Evolutionary conservation across 2,888 invertebrate genomes (phyloP).

Genomic region (Gortyna flavago): DNA sequence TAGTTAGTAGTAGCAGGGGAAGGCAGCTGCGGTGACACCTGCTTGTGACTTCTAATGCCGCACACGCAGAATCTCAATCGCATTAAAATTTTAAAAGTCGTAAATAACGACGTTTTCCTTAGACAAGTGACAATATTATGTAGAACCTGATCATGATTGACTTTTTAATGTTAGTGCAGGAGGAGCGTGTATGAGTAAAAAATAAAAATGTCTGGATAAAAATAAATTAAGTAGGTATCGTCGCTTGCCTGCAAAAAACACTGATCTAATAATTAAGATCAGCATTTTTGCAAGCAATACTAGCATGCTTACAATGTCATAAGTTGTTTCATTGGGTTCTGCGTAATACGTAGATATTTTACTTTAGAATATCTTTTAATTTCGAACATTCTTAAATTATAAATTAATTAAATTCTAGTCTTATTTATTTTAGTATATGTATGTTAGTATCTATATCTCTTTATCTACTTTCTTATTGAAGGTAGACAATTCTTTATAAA

Average conservation of each 20-base stretch:
- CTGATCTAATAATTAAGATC: slow-evolving; percentile 23
- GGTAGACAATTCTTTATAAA: not conserved
- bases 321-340: not conserved
- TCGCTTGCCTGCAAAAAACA: slow-evolving; percentile 22
- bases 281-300: slow-evolving; percentile 36
- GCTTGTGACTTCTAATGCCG: slow-evolving; percentile 76
- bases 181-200: not conserved
- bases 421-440: too few relatives aligned
- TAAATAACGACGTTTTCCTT: slow-evolving; percentile 49
- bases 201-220: slow-evolving; percentile 11
- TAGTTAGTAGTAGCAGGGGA: slow-evolving; percentile 75
- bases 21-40: slow-evolving; percentile 83
- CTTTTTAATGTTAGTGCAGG: slow-evolving; percentile 22
- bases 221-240: slow-evolving; percentile 10
- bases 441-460: too few relatives aligned
- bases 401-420: not conserved
- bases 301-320: not conserved
- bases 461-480: too few relatives aligned
- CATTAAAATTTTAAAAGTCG: slow-evolving; percentile 62
- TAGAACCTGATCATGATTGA: slow-evolving; percentile 31
- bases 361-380: not conserved
- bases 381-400: not conserved
- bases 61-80: slow-evolving; percentile 70
- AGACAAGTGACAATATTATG: slow-evolving; percentile 38
- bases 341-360: not conserved